Base-by-base conservation (phyloP, 2,797 vertebrate genomes). In the Cichlasoma orientale region DNA sequence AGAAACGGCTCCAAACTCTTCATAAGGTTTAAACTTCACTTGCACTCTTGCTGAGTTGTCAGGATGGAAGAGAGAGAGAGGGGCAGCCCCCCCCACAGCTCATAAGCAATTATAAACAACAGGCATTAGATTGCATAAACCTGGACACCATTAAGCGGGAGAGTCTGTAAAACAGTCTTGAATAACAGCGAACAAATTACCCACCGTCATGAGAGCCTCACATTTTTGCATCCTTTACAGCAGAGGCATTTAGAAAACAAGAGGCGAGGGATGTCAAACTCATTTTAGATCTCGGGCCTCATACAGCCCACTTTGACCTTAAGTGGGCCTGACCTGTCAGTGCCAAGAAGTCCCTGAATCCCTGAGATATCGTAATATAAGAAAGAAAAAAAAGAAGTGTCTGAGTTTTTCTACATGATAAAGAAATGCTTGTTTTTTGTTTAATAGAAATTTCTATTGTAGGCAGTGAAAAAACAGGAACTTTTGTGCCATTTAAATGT, bases 21-120 rank as follows among this genome's bases (percentile, higher is more conserved):
- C 36, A 69, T 25, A 63, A 73, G 56, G 18, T 14, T 53, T 29
- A 13, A 59, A 29, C 71, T 58, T 47, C 53, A 44, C 58, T 54
- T 33, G n/a, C 59, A 41, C 12, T 69, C 72, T 16, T 47, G 53
- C 54, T 29, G 25, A 61, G 31, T 36, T 21, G 56, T 31, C 63
- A 52, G 57, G 11, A n/a, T 77, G 27, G 6, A 23, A 29, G 23
- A 19, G 0, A 47, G 9, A 47, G 10, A 66, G 19, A 47, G 41
- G n/a, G 52, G 10, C 23, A 78, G 23, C 25, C 29, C 55, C 38
- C 58, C 13, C 9, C 2, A 29, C 6, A 21, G 33, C 31, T 21
- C 69, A 61, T 1, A 72, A 57, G 58, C 71, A 79, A 73, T 75
- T 72, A 61, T 50, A 2, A 50, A 71, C 23, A 44, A 36, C 71